Base-by-base conservation (phyloP, 2,888 invertebrate species). In the Argyresthia albistria region DNA sequence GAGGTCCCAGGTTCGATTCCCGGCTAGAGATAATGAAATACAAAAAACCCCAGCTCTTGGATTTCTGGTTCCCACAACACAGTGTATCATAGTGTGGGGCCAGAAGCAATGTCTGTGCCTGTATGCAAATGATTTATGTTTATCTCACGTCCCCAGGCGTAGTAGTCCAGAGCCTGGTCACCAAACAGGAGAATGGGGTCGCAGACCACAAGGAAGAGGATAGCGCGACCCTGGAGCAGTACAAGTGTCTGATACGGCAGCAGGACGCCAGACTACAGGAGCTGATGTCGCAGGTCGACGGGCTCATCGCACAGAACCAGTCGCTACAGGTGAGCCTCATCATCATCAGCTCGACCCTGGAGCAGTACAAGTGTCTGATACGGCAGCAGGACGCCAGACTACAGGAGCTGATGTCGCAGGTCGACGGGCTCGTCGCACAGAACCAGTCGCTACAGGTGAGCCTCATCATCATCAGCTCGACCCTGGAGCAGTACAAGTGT, bases 311-410 rank as follows among this genome's bases (percentile, higher is more conserved):
- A 69, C 84, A 77, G 61, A 76, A 76, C 60, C 67, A 67, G 52
- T 58, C 69, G 11, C 57, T 80, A 53, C 81, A 89, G 79, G 89
- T 89, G 60, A 57, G 50, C 54, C 25, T 25, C n/a, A n/a, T n/a
- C n/a, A n/a, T n/a, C n/a, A n/a, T n/a, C n/a, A 80, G 83, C 52
- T 88, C 84, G 25, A 75, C 87, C 0, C 72, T 96, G 43, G 79
- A 90, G 35, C 96, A 97, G 75, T 97, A 97, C 80, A 97, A 97
- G 84, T 91, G 93, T 56, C 89, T 98, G 52, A 98, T 98, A 61
- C 90, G 97, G 56, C 95, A 97, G 63, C 97, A 98, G 78, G 97
- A 97, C 76, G 89, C 86, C 39, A 89, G 92, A 58, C 79, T 93
- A 57, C 89, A 91, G 63, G 89, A 90, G 52, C 75, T 89, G 51